These are phyloP conservation scores for Holotrichia oblita DNA, from an alignment of 1,140 invertebrate species.

Conservation along the genomic window DNA sequence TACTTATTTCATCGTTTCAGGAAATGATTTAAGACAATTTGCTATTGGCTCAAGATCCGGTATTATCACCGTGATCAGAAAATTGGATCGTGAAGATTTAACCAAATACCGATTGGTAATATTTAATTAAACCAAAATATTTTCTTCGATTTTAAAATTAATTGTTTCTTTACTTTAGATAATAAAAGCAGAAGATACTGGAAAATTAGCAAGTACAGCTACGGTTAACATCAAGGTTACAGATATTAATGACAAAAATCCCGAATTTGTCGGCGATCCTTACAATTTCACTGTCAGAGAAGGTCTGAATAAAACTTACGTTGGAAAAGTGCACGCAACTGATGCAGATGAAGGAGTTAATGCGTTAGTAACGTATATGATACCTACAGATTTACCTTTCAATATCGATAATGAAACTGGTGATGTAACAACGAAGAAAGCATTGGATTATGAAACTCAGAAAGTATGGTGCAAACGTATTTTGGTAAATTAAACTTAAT, in stretches of 20 bases:
- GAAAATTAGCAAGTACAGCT: constrained; percentile 81
- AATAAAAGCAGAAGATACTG: constrained; percentile 86
- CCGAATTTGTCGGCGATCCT: constrained; percentile 79
- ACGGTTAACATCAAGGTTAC: constrained; percentile 89
- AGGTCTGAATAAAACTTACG: constrained; percentile 72
- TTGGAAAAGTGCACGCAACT: constrained; percentile 83
- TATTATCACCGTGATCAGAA: constrained; percentile 82
- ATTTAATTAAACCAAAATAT: constrained; percentile 40
- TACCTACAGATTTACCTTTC: constrained; percentile 82
- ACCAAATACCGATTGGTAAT: constrained; percentile 84
- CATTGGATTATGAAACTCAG: constrained; percentile 86
- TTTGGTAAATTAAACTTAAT: neutral
- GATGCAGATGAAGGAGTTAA: constrained; percentile 83
- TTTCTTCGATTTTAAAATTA: constrained; percentile 6
- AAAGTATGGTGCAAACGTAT: constrained; percentile 65
- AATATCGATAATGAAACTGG: constrained; percentile 80
- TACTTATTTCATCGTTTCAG: constrained; percentile 83
- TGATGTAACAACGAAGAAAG: constrained; percentile 77
- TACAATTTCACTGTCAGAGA: constrained; percentile 87
- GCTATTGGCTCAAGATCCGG: constrained; percentile 83
- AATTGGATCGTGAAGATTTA: constrained; percentile 86
- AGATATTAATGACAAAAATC: constrained; percentile 91
- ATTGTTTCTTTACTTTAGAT: constrained; percentile 64
- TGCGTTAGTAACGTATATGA: constrained; percentile 72
- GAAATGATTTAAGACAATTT: constrained; percentile 87